Evolutionary conservation across 2,797 vertebrate species (phyloP), one percentile per base, ranked within the genome.

Genomic region (Manis crassicaudata): DNA sequence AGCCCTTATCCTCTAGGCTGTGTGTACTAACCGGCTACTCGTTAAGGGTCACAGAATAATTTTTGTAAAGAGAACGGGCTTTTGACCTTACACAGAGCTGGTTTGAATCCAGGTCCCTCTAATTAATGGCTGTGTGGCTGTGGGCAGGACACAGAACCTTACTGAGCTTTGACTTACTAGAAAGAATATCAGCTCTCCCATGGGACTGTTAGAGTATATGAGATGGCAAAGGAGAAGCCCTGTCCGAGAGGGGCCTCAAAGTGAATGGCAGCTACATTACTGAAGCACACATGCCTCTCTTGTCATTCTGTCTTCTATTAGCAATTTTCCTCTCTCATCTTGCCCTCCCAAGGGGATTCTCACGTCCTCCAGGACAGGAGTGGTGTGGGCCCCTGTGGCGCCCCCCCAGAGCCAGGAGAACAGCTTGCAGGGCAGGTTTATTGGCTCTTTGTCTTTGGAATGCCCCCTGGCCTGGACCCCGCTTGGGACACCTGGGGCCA

Each of bases 371-470:
- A 0, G 1, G 43, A 52, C 21, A 25, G 73, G 40, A 56, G 9
- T 2, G 52, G 32, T 16, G 29, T 16, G n/a, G 68, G n/a, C 14
- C 29, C 29, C 77, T 9, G 7, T 0, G 20, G 20, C 52, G 35
- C 60, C 67, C 52, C 25, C 7, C 1, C 0, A 0, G 37, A 65
- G 14, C 23, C 56, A 32, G 20, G 35, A 0, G 4, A 52, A 50
- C n/a, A 54, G n/a, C 40, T 14, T 18, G 43, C 20, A 40, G 62
- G 27, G 1, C 4, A 11, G 17, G n/a, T 12, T 29, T 8, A 7
- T 76, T 29, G 35, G 23, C 10, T 35, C 27, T 58, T 40, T 35
- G 40, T 50, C 62, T 75, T 50, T 40, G 60, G 63, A 46, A 27
- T 4, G 27, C 27, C 11, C 6, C 23, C 37, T 40, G 37, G 35